phyloP scores from a whole-genome alignment of 2,888 invertebrate species.

The Trachelus tabidus region DNA sequence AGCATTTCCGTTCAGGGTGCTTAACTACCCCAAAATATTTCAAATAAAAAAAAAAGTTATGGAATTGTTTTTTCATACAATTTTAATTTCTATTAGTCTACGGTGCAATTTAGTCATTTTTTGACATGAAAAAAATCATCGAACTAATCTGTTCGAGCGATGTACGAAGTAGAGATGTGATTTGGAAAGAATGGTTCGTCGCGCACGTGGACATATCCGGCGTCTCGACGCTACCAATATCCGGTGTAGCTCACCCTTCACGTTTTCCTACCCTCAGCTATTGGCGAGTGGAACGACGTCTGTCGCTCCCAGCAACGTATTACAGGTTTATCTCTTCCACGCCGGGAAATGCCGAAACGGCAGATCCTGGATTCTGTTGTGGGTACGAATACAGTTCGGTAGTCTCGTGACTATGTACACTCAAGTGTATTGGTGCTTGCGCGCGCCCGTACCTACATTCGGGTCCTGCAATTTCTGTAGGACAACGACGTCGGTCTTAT shows the following conservation, averaged over 20 bases:
- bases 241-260: conserved; percentile 2
- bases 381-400: neutral
- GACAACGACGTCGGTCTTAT: conserved; percentile 34
- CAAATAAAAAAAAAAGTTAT: neutral
- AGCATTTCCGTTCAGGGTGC: too few species aligned
- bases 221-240: conserved; percentile 7
- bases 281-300: conserved; percentile 33
- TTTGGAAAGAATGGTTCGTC: neutral
- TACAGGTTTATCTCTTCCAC: conserved; percentile 39
- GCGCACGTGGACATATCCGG: neutral
- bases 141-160: neutral
- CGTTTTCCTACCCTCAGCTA: conserved; percentile 19
- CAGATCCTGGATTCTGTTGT: neutral
- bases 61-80: neutral
- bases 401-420: neutral
- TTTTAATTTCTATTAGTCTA: too few species aligned
- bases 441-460: conserved; percentile 25
- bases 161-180: neutral
- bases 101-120: neutral
- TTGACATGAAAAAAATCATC: neutral
- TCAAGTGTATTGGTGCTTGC: neutral
- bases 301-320: conserved; percentile 40
- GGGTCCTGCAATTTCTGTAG: conserved; percentile 28
- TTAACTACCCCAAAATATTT: neutral
- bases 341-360: neutral